These are phyloP conservation scores for Melanotaenia maccullochi DNA, from an alignment of 2,797 vertebrate genomes.

Conservation along the genomic window DNA sequence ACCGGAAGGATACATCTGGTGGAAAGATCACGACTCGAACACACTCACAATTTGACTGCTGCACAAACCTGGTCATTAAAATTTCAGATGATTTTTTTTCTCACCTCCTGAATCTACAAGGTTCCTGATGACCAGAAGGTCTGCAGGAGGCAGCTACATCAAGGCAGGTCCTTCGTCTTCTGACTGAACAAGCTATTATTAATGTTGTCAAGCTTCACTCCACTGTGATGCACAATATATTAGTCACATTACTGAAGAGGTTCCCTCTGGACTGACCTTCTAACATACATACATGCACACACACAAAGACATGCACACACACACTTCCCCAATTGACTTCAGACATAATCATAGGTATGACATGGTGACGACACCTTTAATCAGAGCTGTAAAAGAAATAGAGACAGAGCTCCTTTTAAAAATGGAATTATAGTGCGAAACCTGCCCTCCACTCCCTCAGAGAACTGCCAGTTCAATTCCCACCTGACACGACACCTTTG, in stretches of 20 bases:
- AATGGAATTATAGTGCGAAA: conserved; percentile 42
- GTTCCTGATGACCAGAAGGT: not conserved
- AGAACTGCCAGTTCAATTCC: conserved; percentile 57
- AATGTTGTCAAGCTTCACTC: conserved; percentile 63
- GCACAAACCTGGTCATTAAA: conserved; percentile 1
- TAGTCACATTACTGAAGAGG: conserved; percentile 56
- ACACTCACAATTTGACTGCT: too few species aligned
- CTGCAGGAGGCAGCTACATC: not conserved
- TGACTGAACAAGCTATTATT: conserved; percentile 54
- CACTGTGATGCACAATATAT: conserved; percentile 45
- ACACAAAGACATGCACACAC: conserved; percentile 15
- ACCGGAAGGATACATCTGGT: too few species aligned
- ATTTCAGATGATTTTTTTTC: not conserved
- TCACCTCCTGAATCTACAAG: not conserved
- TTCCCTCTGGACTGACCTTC: conserved; percentile 52
- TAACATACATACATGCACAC: conserved; percentile 24
- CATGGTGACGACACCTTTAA: conserved; percentile 59
- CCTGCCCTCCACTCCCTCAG: conserved; percentile 19
- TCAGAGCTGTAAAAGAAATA: conserved; percentile 62
- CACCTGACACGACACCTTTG: conserved; percentile 60
- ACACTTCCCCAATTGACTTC: conserved; percentile 40
- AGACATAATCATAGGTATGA: conserved; percentile 68
- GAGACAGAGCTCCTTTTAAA: conserved; percentile 33
- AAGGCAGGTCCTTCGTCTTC: conserved; percentile 35
- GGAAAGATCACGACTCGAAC: too few species aligned